A percentile compares a stretch with the other conserved stretches of the same genome.
Evolutionary conservation across 1,140 invertebrate genomes (phyloP).

Genomic region (Cydia splendana): DNA sequence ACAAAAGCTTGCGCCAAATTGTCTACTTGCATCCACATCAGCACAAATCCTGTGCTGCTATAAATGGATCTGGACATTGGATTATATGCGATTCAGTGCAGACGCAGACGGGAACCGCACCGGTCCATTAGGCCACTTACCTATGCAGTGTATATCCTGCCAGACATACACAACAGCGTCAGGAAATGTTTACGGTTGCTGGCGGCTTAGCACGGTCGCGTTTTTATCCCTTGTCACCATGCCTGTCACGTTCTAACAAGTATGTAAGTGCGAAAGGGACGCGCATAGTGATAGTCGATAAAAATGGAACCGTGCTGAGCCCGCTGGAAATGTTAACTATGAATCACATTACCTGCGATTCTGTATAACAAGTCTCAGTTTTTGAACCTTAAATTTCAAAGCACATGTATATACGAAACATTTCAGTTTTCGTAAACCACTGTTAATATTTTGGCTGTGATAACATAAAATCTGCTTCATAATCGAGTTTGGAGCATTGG

Average conservation of each 20-base stretch:
- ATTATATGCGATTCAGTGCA: neutral
- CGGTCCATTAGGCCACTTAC: conserved; percentile 7
- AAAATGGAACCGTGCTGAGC: too few relatives aligned
- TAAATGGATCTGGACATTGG: neutral
- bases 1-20: neutral
- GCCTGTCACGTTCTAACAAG: too few relatives aligned
- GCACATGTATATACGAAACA: too few relatives aligned
- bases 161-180: neutral
- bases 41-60: neutral
- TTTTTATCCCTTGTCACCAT: too few relatives aligned
- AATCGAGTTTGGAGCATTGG: neutral
- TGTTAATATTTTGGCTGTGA: neutral
- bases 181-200: neutral
- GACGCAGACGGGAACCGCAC: neutral
- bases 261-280: too few relatives aligned
- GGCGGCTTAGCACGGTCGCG: too few relatives aligned
- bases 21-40: neutral
- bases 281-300: too few relatives aligned
- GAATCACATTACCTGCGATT: neutral
- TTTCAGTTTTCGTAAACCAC: too few relatives aligned
- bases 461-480: neutral
- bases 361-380: too few relatives aligned
- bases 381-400: too few relatives aligned
- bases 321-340: too few relatives aligned
- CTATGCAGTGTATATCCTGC: conserved; percentile 8